Conservation (phyloP, 1,140 invertebrate species). For the Drosophila suzukii region DNA sequence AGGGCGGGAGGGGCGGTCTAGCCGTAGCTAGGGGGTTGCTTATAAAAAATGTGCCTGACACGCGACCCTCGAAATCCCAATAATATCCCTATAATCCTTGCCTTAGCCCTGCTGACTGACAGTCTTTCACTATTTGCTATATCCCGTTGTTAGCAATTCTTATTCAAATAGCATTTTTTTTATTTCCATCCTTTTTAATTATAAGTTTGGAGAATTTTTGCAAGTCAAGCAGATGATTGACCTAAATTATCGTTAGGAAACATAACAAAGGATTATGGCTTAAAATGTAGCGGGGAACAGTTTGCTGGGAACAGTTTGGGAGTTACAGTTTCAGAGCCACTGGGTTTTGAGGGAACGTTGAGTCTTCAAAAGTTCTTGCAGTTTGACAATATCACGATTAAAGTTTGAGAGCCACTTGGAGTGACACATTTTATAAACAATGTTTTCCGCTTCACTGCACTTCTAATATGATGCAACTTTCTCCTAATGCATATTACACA, state of each 20-base stretch:
- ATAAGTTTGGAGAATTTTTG: slow-evolving; percentile 48
- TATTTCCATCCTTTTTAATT: slow-evolving; percentile 49
- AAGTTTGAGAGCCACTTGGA: slow-evolving; percentile 8
- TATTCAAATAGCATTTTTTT: slow-evolving; percentile 59
- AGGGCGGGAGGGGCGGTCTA: slow-evolving; percentile 4
- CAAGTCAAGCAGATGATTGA: slow-evolving; percentile 78
- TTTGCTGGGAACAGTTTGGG: slow-evolving; percentile 1
- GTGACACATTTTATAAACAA: slow-evolving; percentile 10
- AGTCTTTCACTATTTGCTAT: slow-evolving; percentile 36
- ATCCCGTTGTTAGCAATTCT: slow-evolving; percentile 61
- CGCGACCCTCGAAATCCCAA: slow-evolving; percentile 70
- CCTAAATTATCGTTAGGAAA: slow-evolving; percentile 47
- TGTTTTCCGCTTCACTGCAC: slow-evolving; percentile 40
- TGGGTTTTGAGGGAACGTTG: not conserved
- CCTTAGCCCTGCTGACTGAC: slow-evolving; percentile 36
- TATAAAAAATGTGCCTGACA: slow-evolving; percentile 74
- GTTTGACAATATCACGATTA: not conserved
- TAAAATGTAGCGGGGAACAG: slow-evolving; percentile 4
- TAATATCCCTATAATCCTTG: slow-evolving; percentile 65
- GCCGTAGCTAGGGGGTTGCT: slow-evolving; percentile 29
- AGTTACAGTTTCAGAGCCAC: not conserved
- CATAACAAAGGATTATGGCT: slow-evolving; percentile 33
- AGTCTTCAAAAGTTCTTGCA: no score
- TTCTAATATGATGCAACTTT: not conserved
- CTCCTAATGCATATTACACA: slow-evolving; percentile 39